Evolutionary conservation across 2,888 invertebrate species (phyloP), one percentile per base, ranked within the genome.

Genomic region (Chloroclysta siterata): DNA sequence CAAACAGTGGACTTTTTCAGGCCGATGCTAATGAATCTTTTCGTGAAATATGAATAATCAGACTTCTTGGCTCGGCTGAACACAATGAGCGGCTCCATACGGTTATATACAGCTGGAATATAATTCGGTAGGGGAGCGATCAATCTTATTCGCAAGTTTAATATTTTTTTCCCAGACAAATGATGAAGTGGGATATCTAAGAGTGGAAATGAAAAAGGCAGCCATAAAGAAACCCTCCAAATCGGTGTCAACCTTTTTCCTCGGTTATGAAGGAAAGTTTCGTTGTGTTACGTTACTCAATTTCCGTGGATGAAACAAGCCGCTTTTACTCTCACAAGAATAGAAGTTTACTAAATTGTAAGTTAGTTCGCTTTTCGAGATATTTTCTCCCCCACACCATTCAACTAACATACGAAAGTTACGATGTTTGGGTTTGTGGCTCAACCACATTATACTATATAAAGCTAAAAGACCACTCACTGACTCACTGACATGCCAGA

Each of bases 71-170:
- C 36, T 11, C 11, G 36, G 10, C 11, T 39, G 4, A 33, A 8
- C 36, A 39, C 36, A 39, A 11, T 39, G 36, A 39, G 11, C 17
- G 17, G 11, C 11, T 10, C 17, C 17, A 17, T 46, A 46, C 17
- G 46, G 17, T 17, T 46, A 46, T 4, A 17, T 46, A 46, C 10
- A 17, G 46, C 10, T 17, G 4, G 17, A 46, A 17, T 17, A 10
- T 46, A 46, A 78, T 79, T 79, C 69, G 53, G 63, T 75, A 74
- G 72, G 69, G 60, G 74, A 73, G 75, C 64, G 71, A 83, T 84
- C 78, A 78, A 84, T 84, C 79, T 78, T 79, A 72, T 67, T 76
- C 73, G 63, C 65, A 72, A 75, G 69, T 74, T 79, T 79, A 77
- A 79, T 77, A 56, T 65, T 72, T 77, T 76, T 78, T 73, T 66